A percentile compares a stretch with the other conserved stretches of the same genome.
Evolutionary conservation across 2,113 vertebrate species (phyloP).

Genomic region (Hymenochirus boettgeri): DNA sequence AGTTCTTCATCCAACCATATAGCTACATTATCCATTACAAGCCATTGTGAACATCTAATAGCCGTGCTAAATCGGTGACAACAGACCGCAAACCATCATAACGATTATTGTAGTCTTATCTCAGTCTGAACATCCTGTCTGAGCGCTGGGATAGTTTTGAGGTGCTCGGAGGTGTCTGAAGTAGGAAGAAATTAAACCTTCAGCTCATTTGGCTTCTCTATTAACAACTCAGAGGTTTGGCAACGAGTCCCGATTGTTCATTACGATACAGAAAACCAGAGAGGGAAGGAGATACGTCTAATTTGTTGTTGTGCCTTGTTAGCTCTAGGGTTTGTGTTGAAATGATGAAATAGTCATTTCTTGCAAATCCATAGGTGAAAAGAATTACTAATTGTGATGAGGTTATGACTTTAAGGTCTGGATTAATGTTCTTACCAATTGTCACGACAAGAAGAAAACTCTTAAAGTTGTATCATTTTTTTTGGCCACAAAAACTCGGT

Average conservation of each 20-base stretch:
- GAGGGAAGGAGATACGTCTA: background rate
- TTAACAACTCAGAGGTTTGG: constrained; percentile 20
- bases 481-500: too few relatives aligned
- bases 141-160: background rate
- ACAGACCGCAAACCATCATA: constrained; percentile 19
- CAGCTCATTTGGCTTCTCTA: constrained; percentile 14
- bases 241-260: background rate
- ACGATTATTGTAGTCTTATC: constrained; percentile 23
- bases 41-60: constrained; percentile 10
- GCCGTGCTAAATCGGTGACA: constrained; percentile 6
- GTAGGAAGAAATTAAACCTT: constrained; percentile 34
- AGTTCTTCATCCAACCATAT: background rate
- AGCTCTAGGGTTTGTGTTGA: background rate
- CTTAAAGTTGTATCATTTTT: too few relatives aligned
- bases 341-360: background rate
- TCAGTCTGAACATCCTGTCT: constrained; percentile 23
- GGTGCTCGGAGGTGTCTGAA: constrained; percentile 27
- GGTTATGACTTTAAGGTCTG: too few relatives aligned
- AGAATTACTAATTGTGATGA: too few relatives aligned
- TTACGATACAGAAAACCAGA: background rate
- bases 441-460: too few relatives aligned
- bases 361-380: too few relatives aligned
- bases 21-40: constrained; percentile 23
- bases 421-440: too few relatives aligned
- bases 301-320: background rate